Conservation (phyloP, 2,888 invertebrate genomes). For the Platycnemis pennipes region DNA sequence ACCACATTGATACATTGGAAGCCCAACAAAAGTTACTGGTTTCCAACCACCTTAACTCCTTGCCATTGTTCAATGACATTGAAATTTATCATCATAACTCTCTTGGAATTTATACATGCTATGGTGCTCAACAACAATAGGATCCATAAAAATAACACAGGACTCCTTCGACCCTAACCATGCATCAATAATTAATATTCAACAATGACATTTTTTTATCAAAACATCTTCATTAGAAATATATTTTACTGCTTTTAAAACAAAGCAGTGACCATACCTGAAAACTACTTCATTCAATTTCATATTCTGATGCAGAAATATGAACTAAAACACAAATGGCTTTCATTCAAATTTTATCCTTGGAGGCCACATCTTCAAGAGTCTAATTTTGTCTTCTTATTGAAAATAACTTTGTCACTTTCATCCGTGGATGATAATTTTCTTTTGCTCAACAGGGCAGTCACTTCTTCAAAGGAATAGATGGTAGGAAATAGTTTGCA, state of each 20-base stretch:
- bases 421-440: constrained; percentile 60
- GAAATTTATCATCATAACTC: no score
- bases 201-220: no score
- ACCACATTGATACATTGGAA: no score
- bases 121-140: no score
- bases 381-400: constrained; percentile 70
- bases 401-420: constrained; percentile 77
- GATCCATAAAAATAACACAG: no score
- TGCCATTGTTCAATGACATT: no score
- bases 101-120: no score
- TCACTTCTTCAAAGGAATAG: constrained; percentile 81
- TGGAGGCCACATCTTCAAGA: constrained; percentile 70
- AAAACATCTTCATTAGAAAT: no score
- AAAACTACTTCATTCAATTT: not conserved
- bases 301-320: not conserved
- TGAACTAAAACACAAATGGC: not conserved
- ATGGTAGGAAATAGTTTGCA: constrained; percentile 81
- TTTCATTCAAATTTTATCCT: not conserved
- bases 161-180: no score
- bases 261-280: not conserved
- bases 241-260: not conserved
- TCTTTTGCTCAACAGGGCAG: not conserved
- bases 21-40: no score
- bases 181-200: no score
- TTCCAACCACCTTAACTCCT: no score